These are phyloP conservation scores for Elysia crispata DNA, from an alignment of 2,888 invertebrate species.

Conservation along the genomic window DNA sequence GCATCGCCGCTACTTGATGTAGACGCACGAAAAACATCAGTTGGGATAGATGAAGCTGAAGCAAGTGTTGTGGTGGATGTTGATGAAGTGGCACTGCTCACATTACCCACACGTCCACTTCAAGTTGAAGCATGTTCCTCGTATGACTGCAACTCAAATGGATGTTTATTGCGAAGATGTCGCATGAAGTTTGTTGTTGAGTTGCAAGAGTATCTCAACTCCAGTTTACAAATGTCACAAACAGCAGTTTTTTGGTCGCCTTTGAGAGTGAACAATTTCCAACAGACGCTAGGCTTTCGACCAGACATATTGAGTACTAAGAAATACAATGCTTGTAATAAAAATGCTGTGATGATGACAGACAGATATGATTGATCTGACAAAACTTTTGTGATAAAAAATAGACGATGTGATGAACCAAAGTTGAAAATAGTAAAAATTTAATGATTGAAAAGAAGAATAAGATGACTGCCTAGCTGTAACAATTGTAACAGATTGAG, in stretches of 20 bases:
- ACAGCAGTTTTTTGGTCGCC: not conserved
- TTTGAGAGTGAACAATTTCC: not conserved
- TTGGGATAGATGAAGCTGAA: not conserved
- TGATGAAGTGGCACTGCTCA: not conserved
- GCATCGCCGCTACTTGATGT: too few species aligned
- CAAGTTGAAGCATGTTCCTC: not conserved
- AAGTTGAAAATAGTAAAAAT: too few species aligned
- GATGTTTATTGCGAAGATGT: not conserved
- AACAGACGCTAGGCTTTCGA: not conserved
- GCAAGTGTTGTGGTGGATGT: not conserved
- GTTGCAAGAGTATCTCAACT: not conserved
- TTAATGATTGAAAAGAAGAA: too few species aligned
- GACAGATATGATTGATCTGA: too few species aligned
- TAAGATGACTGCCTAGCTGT: too few species aligned
- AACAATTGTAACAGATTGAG: too few species aligned
- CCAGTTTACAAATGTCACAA: not conserved
- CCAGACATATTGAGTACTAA: not conserved
- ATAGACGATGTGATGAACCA: too few species aligned
- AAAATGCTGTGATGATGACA: too few species aligned
- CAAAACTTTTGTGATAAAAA: too few species aligned
- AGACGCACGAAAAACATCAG: too few species aligned
- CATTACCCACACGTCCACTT: not conserved
- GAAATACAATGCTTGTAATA: too few species aligned
- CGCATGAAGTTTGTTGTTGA: constrained; percentile 4
- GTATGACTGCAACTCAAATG: not conserved